These are phyloP conservation scores for Patella pellucida DNA, from an alignment of 2,888 invertebrate species.

Conservation along the genomic window DNA sequence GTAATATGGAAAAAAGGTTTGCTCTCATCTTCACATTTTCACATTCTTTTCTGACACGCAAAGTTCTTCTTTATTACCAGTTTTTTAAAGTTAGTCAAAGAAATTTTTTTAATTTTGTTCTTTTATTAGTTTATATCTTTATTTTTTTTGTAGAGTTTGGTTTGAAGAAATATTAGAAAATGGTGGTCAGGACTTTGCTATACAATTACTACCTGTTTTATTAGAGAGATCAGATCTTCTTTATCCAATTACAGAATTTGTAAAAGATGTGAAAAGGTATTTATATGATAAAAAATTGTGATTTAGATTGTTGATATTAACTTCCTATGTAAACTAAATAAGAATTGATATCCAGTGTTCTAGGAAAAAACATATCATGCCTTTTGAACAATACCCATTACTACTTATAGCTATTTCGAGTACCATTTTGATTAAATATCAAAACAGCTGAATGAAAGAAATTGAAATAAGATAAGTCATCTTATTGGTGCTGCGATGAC, in stretches of 20 bases:
- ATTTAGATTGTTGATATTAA: too few relatives aligned
- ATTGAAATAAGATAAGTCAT: neutral
- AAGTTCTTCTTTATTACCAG: neutral
- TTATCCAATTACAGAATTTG: constrained; percentile 55
- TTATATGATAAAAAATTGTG: constrained; percentile 19
- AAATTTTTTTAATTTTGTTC: neutral
- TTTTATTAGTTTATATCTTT: neutral
- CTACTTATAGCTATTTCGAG: too few relatives aligned
- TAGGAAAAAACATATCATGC: too few relatives aligned
- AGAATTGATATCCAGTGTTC: too few relatives aligned
- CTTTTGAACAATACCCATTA: too few relatives aligned
- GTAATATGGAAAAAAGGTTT: too few relatives aligned
- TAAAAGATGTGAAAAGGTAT: constrained; percentile 56
- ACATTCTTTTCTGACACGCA: too few relatives aligned
- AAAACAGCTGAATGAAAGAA: neutral
- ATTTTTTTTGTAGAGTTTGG: constrained; percentile 51
- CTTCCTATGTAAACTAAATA: too few relatives aligned
- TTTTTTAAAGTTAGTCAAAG: neutral
- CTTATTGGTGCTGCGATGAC: neutral
- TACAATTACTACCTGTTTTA: constrained; percentile 59
- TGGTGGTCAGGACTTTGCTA: constrained; percentile 49
- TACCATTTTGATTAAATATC: neutral
- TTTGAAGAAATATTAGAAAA: constrained; percentile 59
- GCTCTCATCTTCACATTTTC: too few relatives aligned
- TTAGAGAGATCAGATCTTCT: constrained; percentile 60